These are phyloP conservation scores for Beroe forskalii DNA, from an alignment of 37 sponge, comb jelly and placozoan species.

Conservation along the genomic window DNA sequence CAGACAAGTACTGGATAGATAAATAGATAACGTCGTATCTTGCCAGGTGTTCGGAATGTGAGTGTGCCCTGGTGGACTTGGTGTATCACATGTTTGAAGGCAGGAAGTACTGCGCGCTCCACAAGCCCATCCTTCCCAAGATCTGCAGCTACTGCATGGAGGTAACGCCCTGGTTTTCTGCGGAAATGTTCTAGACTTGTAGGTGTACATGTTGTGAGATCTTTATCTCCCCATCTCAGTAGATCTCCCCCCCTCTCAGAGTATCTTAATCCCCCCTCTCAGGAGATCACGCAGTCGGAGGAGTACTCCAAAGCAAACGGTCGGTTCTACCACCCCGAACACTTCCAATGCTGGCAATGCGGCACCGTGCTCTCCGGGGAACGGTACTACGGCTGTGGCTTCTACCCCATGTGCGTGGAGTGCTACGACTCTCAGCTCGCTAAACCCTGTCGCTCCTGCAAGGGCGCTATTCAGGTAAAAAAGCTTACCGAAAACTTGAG, in stretches of 20 bases:
- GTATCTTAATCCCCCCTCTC: neutral
- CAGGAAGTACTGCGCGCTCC: neutral
- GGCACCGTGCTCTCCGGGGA: conserved; percentile 3
- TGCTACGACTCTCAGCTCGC: conserved; percentile 50
- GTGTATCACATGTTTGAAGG: conserved; percentile 20
- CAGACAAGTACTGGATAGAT: too few relatives aligned
- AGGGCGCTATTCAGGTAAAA: conserved; percentile 38
- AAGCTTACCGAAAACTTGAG: too few relatives aligned
- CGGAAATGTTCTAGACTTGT: too few relatives aligned
- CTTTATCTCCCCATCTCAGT: too few relatives aligned
- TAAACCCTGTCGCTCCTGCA: conserved; percentile 42
- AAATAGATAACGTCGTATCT: too few relatives aligned
- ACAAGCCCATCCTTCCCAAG: conserved; percentile 43
- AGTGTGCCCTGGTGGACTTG: conserved; percentile 1
- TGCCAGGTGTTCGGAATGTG: conserved; percentile 17
- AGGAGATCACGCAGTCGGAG: neutral
- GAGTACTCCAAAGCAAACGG: conserved; percentile 29
- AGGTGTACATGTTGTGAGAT: too few relatives aligned
- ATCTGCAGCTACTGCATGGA: conserved; percentile 61
- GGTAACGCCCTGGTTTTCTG: too few relatives aligned
- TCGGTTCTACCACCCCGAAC: conserved; percentile 56
- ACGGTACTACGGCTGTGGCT: conserved; percentile 37
- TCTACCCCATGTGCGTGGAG: conserved; percentile 46
- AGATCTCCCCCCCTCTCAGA: too few relatives aligned
- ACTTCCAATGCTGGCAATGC: conserved; percentile 65